phyloP scores from a whole-genome alignment of 2,888 invertebrate genomes.

The Conistra vaccinii region DNA sequence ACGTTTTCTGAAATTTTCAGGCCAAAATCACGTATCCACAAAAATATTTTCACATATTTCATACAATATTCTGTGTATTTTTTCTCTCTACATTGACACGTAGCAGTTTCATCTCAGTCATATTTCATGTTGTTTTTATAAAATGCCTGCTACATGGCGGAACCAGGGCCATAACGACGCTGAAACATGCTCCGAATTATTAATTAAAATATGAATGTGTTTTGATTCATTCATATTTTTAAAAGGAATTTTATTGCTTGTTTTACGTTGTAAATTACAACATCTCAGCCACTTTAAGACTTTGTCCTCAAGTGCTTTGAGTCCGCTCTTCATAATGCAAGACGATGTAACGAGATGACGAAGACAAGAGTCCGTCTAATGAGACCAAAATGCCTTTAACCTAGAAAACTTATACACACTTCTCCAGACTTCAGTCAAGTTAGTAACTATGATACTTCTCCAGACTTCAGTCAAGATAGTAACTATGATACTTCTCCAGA shows the following conservation, averaged over 20 bases:
- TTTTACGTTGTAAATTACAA: not conserved
- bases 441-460: too few relatives aligned
- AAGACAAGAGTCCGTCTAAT: not conserved
- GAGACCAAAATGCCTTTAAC: not conserved
- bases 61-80: conserved; percentile 17
- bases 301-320: not conserved
- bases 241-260: not conserved
- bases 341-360: not conserved
- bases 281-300: not conserved
- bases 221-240: not conserved
- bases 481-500: too few relatives aligned
- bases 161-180: conserved; percentile 3
- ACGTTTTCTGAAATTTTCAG: not conserved
- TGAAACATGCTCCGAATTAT: not conserved
- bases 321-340: not conserved
- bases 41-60: conserved; percentile 32
- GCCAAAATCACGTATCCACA: conserved; percentile 12
- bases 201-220: not conserved
- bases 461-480: too few relatives aligned
- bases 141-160: conserved; percentile 3
- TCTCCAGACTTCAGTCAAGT: too few relatives aligned
- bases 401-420: too few relatives aligned
- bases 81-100: conserved; percentile 2
- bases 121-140: conserved; percentile 35
- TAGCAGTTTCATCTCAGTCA: conserved; percentile 18